These are phyloP conservation scores for Drosophila baimaii DNA, from an alignment of 1,140 invertebrate genomes.

Conservation along the genomic window DNA sequence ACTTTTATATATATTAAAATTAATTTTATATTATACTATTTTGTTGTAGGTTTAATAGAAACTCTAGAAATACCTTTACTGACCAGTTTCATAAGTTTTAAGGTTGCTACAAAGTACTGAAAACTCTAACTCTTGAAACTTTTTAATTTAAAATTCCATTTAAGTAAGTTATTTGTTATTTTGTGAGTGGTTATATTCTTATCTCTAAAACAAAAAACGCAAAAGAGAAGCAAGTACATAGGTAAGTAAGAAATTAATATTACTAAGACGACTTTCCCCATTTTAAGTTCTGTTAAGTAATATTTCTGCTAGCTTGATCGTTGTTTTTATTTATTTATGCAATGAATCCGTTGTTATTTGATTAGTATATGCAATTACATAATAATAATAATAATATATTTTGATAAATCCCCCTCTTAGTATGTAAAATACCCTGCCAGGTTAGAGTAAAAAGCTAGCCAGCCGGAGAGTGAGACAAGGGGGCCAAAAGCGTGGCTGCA, in stretches of 20 bases:
- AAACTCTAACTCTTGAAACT: too few species aligned
- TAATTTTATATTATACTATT: too few species aligned
- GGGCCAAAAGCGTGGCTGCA: slow-evolving; percentile 38
- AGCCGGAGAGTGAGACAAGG: background rate
- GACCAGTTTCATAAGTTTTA: background rate
- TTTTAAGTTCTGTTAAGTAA: background rate
- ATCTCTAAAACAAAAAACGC: too few species aligned
- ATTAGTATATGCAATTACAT: too few species aligned
- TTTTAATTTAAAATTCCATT: background rate
- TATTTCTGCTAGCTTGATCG: background rate
- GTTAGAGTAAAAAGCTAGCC: slow-evolving; percentile 6
- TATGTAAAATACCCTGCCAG: slow-evolving; percentile 5
- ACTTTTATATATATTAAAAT: too few species aligned
- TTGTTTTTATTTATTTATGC: background rate
- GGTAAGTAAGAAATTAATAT: rapidly evolving
- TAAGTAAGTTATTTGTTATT: background rate
- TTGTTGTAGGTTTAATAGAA: too few species aligned
- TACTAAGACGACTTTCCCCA: background rate
- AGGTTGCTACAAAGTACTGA: too few species aligned
- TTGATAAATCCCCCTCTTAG: too few species aligned
- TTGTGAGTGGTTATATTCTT: too few species aligned
- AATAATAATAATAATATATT: background rate
- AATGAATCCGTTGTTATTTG: background rate
- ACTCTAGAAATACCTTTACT: slow-evolving; percentile 2
- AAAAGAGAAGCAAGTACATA: rapidly evolving